These are phyloP conservation scores for Australoheros scitulus DNA, from an alignment of 2,113 vertebrate species.

Conservation along the genomic window DNA sequence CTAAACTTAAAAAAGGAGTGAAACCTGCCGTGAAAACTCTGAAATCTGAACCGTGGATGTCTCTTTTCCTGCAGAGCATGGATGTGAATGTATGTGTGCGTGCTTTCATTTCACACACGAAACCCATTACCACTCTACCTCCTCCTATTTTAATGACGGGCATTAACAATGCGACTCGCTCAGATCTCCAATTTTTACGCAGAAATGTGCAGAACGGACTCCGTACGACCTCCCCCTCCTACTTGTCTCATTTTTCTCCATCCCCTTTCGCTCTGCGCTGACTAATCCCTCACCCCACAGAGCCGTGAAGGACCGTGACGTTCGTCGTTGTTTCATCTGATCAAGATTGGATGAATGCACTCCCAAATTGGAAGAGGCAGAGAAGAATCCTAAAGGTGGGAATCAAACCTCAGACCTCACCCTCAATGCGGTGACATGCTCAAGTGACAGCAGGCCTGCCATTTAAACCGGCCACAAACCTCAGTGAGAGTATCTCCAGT, in stretches of 20 bases:
- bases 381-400: background rate
- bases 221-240: background rate
- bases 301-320: background rate
- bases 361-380: slow-evolving; percentile 31
- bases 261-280: background rate
- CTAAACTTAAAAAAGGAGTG: background rate
- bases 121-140: slow-evolving; percentile 50
- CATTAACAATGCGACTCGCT: slow-evolving; percentile 42
- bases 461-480: slow-evolving; percentile 10
- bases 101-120: slow-evolving; percentile 41
- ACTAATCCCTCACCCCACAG: slow-evolving; percentile 15
- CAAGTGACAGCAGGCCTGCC: slow-evolving; percentile 15
- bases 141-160: slow-evolving; percentile 53
- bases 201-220: slow-evolving; percentile 53
- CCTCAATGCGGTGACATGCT: background rate
- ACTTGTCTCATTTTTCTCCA: background rate
- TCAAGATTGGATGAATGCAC: background rate
- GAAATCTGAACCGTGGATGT: slow-evolving; percentile 24
- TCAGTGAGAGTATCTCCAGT: slow-evolving; percentile 17
- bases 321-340: slow-evolving; percentile 16
- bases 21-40: slow-evolving; percentile 34
- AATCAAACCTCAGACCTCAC: slow-evolving; percentile 26
- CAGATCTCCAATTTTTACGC: slow-evolving; percentile 55
- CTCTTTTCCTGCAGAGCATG: background rate
- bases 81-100: background rate